Percentiles rank a stretch among this genome's conserved stretches.
Evolutionary conservation across 2,113 vertebrate species (phyloP).

Genomic region (Hippoglossus stenolepis): DNA sequence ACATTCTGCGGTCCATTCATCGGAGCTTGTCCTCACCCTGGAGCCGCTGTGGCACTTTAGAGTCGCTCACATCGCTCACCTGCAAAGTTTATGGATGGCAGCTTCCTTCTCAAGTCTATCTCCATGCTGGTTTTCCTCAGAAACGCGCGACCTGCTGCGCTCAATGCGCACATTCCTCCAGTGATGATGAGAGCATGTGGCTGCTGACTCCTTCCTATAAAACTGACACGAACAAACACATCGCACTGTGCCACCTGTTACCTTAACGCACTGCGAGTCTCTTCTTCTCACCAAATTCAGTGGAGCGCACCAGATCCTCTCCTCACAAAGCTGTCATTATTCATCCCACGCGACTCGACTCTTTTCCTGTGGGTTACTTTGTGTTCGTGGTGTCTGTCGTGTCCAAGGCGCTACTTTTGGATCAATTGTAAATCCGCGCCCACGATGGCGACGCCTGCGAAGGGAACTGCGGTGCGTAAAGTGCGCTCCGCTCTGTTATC

Average conservation of each 20-base stretch:
- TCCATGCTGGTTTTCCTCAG: not conserved
- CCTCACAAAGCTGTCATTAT: not conserved
- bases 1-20: slow-evolving; percentile 76
- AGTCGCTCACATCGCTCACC: slow-evolving; percentile 5
- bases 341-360: not conserved
- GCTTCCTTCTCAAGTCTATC: not conserved
- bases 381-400: not conserved
- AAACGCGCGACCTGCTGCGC: not conserved
- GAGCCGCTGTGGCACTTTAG: not conserved
- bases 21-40: slow-evolving; percentile 38
- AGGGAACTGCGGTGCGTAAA: not conserved
- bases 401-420: not conserved
- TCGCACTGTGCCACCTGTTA: slow-evolving; percentile 35
- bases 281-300: not conserved
- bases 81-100: slow-evolving; percentile 42
- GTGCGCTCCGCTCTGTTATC: slow-evolving; percentile 7
- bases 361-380: not conserved
- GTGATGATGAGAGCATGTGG: not conserved
- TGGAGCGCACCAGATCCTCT: not conserved
- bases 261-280: slow-evolving; percentile 1
- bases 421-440: slow-evolving; percentile 20
- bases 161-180: too few relatives aligned
- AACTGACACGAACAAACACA: not conserved
- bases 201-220: not conserved
- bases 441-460: not conserved